Base-by-base conservation (phyloP, 2,888 invertebrate genomes). In the Fragum sueziense region DNA sequence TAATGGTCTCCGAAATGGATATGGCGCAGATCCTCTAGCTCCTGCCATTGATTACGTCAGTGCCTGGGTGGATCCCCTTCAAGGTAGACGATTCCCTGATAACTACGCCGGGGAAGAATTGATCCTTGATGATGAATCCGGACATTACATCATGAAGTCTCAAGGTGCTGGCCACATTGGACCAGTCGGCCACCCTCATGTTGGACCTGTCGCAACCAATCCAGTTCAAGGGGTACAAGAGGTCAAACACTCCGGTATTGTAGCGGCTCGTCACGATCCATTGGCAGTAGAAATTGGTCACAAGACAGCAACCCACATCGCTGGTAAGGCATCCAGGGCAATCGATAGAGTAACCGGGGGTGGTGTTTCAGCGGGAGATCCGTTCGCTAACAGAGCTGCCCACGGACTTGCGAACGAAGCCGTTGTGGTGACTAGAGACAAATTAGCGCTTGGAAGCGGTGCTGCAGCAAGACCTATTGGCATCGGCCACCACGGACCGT, bases 171-270 rank as follows among this genome's bases (percentile, higher is more conserved):
- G 47, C 14, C 47, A 47, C n/a, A 14, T 47, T 47, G 68, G 51
- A 14, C 17, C 47, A 25, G n/a, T 68, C 27, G 37, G 41, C 51
- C 41, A 47, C 27, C 41, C 41, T 11, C 34, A 17, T 9, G 20
- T 41, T 9, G 59, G 33, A 2, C 9, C 41, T 41, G 41, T 37
- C 27, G 68, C 51, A 3, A 34, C 41, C 20, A 33, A 54, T 37
- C 79, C 77, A 31, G 75, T 81, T 1, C 75, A 78, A 51, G 65
- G 54, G 31, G 81, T 81, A 7, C 33, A 78, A 29, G 73, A 81
- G 27, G 81, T 78, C 14, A 72, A 57, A 3, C 22, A 61, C 29
- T 62, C 72, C 6, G 81, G 81, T 25, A 25, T 78, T n/a, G 72
- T 75, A 20, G n/a, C 54, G 0, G 57, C 65, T 6, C 72, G 72